Evolutionary conservation across 37 sponge, comb jelly and placozoan genomes (phyloP), one percentile per base, ranked within the genome.

Genomic region (Aphrocallistes beatrix): DNA sequence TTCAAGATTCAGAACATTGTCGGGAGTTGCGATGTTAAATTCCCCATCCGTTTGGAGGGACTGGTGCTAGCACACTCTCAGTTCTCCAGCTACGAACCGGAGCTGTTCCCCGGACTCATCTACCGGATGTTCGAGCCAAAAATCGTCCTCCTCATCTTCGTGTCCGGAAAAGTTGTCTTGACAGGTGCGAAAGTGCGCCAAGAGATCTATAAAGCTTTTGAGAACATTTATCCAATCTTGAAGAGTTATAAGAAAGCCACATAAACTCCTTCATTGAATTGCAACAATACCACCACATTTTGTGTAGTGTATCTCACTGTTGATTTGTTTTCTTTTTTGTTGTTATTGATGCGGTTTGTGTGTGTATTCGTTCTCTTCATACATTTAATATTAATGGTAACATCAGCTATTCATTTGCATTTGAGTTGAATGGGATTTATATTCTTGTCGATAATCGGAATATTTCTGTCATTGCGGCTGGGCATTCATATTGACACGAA

Each of bases 1-100:
- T 98, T 98, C 85, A 98, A 95, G 87, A 90, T 98, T 1, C 99
- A 98, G 82, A 98, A 98, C 82, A 98, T 98, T 96, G 99, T 98
- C 34, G 99, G 99, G 1, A 98, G 99, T 51, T 95, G 96, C 87
- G 99, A 98, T 69, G 99, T 98, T 0, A 95, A 95, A 83, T 98
- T 98, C 51, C 99, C 99, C 1, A 98, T 98, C 49, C 83, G 96
- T 37, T 83, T 98, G 23, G 99, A 98, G 49, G 99, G 99, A 0
- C 91, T 98, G 0, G 94, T 95, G 23, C 86, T 92, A 0, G 86
- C 89, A 36, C 99, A 98, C 48, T 83, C 88, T 0, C 95, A 98
- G 92, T 98, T 98, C 84, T 92, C 96, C 39, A 95, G 96, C 81
- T 98, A 98, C 50, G 99, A 98, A 85, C 99, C 99, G 23, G 99